Evolutionary conservation across 1,140 invertebrate genomes (phyloP).

Genomic region (Drosophila athabasca): DNA sequence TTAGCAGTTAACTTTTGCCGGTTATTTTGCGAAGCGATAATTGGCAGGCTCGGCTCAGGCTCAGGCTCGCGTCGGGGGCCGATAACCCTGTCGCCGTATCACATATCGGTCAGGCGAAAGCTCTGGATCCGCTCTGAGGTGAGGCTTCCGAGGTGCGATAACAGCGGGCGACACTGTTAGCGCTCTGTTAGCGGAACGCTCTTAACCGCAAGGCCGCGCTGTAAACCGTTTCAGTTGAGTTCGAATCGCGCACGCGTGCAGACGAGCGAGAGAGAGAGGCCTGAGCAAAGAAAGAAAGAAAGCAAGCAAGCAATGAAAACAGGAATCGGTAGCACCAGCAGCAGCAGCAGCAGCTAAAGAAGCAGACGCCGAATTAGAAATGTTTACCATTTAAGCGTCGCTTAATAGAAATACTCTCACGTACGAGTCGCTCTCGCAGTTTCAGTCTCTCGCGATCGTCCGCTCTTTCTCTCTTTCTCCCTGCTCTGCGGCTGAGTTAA

Average conservation of each 20-base stretch:
- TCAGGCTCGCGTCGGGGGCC: constrained; percentile 1
- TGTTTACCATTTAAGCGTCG: constrained; percentile 78
- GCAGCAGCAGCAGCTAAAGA: constrained; percentile 33
- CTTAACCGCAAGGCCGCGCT: constrained; percentile 60
- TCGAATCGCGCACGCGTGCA: constrained; percentile 74
- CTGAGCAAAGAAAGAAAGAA: constrained; percentile 50
- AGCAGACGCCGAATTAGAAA: constrained; percentile 70
- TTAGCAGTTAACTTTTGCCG: constrained; percentile 47
- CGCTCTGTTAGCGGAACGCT: constrained; percentile 37
- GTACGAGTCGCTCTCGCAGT: constrained; percentile 36
- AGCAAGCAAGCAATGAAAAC: constrained; percentile 41
- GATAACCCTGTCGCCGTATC: constrained; percentile 45
- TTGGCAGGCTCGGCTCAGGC: constrained; percentile 37
- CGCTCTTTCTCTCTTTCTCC: constrained; percentile 9
- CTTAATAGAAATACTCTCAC: constrained; percentile 72
- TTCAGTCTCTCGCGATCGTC: constrained; percentile 13
- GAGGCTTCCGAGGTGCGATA: constrained; percentile 1
- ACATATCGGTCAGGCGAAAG: constrained; percentile 13
- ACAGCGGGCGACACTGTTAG: constrained; percentile 41
- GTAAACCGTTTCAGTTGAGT: constrained; percentile 77
- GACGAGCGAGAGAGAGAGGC: constrained; percentile 26
- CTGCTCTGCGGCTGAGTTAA: constrained; percentile 59
- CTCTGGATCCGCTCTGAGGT: too few species aligned
- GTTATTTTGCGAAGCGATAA: constrained; percentile 49
- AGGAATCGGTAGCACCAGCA: constrained; percentile 51